Base-by-base conservation (phyloP, 2,888 invertebrate genomes). In the Sphecodes monilicornis region DNA sequence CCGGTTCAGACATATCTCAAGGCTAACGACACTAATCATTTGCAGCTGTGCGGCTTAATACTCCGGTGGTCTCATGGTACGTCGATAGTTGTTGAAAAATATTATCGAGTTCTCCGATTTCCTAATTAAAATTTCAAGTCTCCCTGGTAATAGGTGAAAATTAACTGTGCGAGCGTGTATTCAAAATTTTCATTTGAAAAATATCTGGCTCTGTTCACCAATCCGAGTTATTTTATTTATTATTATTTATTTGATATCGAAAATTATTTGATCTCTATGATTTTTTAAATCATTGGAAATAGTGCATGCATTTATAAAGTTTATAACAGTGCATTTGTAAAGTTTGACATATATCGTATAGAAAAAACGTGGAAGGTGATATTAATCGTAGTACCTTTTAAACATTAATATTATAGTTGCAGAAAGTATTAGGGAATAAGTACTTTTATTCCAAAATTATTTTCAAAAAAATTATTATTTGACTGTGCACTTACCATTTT, bases 1-100 rank as follows among this genome's bases (percentile, higher is more conserved):
- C 60, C 29, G 16, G 60, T 60, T 60, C 29, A 60, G 60, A 29
- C 29, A 2, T 29, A 29, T 29, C 60, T 18, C 60, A 60, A 29
- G 60, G 60, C 60, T 18, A 29, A 60, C 60, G 60, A 60, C 29
- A 60, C 60, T 60, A 60, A 60, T 60, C 60, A 18, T 29, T 29
- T 60, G 29, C 60, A 60, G 60, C 60, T 60, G 60, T 60, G 60
- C 60, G n/a, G 29, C 29, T 60, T 29, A 18, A 60, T 60, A 29
- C 29, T 18, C 29, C 18, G 18, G 29, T 16, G 60, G 29, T 60
- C 29, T 60, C 16, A 4, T 16, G 60, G 29, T 60, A 60, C 13
- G 60, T 29, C 60, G 60, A 60, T 29, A 29, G 8, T 2, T 18
- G 60, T 18, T 29, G 60, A 29, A 60, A 60, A 29, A 18, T 29